These are phyloP conservation scores for Florisuga fusca DNA, from an alignment of 2,797 vertebrate genomes.

Conservation along the genomic window DNA sequence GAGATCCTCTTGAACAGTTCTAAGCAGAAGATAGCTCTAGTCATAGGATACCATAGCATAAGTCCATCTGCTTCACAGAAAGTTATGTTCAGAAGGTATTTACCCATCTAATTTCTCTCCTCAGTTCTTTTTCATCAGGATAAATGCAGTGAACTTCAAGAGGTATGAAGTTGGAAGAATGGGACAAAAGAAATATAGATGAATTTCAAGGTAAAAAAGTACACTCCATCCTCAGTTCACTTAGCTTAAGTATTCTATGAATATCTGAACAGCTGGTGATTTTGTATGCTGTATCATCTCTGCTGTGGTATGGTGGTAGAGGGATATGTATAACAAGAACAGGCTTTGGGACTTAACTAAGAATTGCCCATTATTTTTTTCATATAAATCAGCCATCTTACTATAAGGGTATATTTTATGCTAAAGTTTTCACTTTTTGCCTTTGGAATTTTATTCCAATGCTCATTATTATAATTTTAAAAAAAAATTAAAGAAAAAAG, in stretches of 20 bases:
- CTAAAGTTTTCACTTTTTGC: background rate
- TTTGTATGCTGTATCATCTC: constrained; percentile 54
- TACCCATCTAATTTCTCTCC: constrained; percentile 2
- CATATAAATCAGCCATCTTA: background rate
- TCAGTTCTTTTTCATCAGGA: constrained; percentile 40
- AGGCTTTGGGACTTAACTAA: constrained; percentile 32
- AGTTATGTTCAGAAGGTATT: constrained; percentile 34
- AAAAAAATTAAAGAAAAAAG: background rate
- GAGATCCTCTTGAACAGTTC: background rate
- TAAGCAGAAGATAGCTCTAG: background rate
- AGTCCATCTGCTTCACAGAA: constrained; percentile 1
- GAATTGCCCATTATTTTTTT: constrained; percentile 5
- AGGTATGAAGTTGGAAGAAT: background rate
- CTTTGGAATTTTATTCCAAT: constrained; percentile 6
- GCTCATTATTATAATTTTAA: background rate
- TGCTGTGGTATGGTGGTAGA: background rate
- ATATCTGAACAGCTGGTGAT: constrained; percentile 60
- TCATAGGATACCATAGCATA: background rate
- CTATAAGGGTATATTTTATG: background rate
- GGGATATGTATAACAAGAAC: constrained; percentile 10
- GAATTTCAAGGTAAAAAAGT: constrained; percentile 44
- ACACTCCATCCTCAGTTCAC: constrained; percentile 4
- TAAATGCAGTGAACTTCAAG: constrained; percentile 32
- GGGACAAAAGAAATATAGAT: background rate
- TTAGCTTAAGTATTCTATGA: constrained; percentile 39